These are phyloP conservation scores for Orycteropus afer DNA, from an alignment of 2,113 vertebrate species.

Conservation along the genomic window DNA sequence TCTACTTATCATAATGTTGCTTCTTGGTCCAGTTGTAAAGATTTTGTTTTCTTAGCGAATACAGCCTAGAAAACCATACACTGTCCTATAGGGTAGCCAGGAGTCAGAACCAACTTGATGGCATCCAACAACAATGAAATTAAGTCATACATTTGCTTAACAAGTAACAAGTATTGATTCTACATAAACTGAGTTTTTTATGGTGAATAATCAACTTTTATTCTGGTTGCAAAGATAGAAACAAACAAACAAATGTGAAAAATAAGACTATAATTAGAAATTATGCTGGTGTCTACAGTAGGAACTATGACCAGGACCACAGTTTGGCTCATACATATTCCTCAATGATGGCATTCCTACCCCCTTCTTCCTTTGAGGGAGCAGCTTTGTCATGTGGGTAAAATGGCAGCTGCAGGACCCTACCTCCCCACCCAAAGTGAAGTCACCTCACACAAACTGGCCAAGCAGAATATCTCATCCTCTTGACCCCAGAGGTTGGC, in stretches of 20 bases:
- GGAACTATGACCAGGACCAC: neutral
- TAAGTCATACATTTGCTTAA: neutral
- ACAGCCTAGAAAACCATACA: neutral
- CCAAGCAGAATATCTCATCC: neutral
- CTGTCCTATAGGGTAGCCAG: neutral
- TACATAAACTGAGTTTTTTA: neutral
- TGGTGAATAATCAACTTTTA: neutral
- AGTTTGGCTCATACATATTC: neutral
- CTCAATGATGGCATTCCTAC: accelerated
- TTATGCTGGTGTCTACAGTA: accelerated
- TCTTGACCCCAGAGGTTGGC: neutral
- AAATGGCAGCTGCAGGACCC: accelerated
- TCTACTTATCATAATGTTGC: too few relatives aligned
- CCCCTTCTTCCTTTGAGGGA: neutral
- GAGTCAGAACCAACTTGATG: neutral
- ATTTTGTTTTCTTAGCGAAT: neutral
- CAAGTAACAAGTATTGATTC: neutral
- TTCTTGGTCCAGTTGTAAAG: too few relatives aligned
- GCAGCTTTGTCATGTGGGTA: neutral
- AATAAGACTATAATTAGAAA: neutral
- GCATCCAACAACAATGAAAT: neutral
- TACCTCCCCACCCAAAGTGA: accelerated
- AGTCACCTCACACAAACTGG: neutral
- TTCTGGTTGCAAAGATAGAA: neutral
- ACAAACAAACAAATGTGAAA: neutral